A percentile compares a stretch with the other conserved stretches of the same genome.
phyloP scores from a whole-genome alignment of 2,888 invertebrate species.

The Trypoxylon attenuatum region DNA sequence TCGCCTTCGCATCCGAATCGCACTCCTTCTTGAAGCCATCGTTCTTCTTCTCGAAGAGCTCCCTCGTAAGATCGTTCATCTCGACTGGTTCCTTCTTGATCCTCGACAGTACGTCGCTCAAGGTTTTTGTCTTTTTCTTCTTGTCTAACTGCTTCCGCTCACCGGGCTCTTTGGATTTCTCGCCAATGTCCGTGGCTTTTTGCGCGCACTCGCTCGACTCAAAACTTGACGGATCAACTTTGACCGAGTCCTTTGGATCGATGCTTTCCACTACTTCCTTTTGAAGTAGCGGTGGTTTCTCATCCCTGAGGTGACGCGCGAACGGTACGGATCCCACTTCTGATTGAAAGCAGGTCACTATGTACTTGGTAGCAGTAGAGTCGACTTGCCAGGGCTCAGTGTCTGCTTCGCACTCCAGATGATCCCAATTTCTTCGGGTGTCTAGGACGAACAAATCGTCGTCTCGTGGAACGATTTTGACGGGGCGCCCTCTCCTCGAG shows the following conservation, averaged over 20 bases:
- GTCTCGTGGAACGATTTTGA: slow-evolving; percentile 83
- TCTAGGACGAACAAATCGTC: slow-evolving; percentile 89
- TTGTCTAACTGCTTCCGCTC: slow-evolving; percentile 61
- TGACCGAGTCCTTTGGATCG: slow-evolving; percentile 58
- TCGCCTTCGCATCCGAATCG: slow-evolving; percentile 65
- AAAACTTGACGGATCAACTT: slow-evolving; percentile 51
- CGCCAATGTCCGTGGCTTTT: slow-evolving; percentile 44
- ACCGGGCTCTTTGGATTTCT: slow-evolving; percentile 46
- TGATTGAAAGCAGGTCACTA: slow-evolving; percentile 90
- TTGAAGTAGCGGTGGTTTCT: slow-evolving; percentile 69
- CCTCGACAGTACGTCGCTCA: slow-evolving; percentile 79
- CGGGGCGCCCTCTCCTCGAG: slow-evolving; percentile 89
- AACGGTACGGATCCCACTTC: slow-evolving; percentile 88
- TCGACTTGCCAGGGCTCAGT: slow-evolving; percentile 87
- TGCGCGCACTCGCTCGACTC: slow-evolving; percentile 51
- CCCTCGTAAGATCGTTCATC: slow-evolving; percentile 74
- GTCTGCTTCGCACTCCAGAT: slow-evolving; percentile 78
- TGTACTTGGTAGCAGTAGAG: slow-evolving; percentile 81
- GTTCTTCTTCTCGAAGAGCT: slow-evolving; percentile 71
- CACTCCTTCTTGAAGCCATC: slow-evolving; percentile 67
- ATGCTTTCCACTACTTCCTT: slow-evolving; percentile 64
- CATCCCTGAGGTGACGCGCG: slow-evolving; percentile 80
- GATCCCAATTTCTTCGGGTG: slow-evolving; percentile 86
- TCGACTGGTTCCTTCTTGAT: slow-evolving; percentile 78
- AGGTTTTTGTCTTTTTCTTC: slow-evolving; percentile 78